Conservation (phyloP, 2,113 vertebrate genomes). For the Dolichallabes microphthalmus region DNA sequence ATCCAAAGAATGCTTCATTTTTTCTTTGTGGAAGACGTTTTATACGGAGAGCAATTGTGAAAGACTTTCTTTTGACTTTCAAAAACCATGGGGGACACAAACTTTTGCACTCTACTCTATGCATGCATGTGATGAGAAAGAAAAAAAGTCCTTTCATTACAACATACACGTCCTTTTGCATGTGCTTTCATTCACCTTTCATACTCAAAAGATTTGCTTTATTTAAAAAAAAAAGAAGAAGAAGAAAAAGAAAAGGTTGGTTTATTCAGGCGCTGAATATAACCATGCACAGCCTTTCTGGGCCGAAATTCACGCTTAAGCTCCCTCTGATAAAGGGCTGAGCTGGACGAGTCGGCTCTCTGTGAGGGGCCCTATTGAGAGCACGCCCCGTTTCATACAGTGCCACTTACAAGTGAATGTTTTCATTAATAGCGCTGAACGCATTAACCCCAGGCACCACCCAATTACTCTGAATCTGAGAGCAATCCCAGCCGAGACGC, state of each 20-base stretch:
- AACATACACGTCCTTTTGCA: conserved; percentile 81
- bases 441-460: conserved; percentile 99
- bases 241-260: conserved; percentile 79
- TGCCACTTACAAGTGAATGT: conserved; percentile 97
- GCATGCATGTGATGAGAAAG: conserved; percentile 52
- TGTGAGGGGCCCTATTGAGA: conserved; percentile 92
- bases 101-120: not conserved
- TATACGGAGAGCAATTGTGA: not conserved
- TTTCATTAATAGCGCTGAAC: conserved; percentile 99
- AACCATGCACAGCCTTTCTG: conserved; percentile 96
- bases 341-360: conserved; percentile 75
- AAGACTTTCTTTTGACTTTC: not conserved
- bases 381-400: conserved; percentile 96
- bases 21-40: not conserved
- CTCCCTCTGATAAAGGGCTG: conserved; percentile 90
- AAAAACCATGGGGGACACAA: not conserved
- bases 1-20: not conserved
- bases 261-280: conserved; percentile 99
- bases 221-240: conserved; percentile 84
- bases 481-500: conserved; percentile 95
- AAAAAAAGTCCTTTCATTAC: conserved; percentile 72
- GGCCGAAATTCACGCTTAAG: conserved; percentile 98
- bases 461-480: conserved; percentile 99
- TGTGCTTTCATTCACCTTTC: conserved; percentile 88
- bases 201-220: conserved; percentile 92